phyloP scores from a whole-genome alignment of 2,888 invertebrate genomes.

The Archaeoteleia sp. region DNA sequence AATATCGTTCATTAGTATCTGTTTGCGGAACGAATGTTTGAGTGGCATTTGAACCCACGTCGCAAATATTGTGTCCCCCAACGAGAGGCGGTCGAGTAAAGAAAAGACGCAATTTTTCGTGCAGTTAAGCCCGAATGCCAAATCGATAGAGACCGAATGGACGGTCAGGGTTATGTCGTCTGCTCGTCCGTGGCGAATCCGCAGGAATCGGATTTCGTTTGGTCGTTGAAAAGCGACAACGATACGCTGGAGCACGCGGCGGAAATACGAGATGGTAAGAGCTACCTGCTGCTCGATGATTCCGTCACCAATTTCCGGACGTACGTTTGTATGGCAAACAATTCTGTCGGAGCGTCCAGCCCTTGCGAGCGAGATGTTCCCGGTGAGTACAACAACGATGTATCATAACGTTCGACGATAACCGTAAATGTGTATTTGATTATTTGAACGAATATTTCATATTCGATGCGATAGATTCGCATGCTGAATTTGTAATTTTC shows the following conservation, averaged over 20 bases:
- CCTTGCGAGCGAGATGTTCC: conserved; percentile 77
- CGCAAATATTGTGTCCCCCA: conserved; percentile 24
- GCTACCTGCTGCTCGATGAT: conserved; percentile 80
- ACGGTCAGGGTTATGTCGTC: conserved; percentile 85
- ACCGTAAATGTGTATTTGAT: too few species aligned
- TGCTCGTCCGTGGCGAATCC: conserved; percentile 91
- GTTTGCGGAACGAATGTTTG: too few species aligned
- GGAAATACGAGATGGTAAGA: conserved; percentile 76
- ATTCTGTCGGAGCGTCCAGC: conserved; percentile 82
- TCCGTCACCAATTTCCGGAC: conserved; percentile 82
- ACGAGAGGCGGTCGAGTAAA: conserved; percentile 5
- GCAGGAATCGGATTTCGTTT: conserved; percentile 84
- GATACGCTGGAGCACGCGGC: conserved; percentile 83
- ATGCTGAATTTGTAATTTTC: too few species aligned
- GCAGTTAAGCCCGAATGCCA: conserved; percentile 90
- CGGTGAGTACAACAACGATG: conserved; percentile 71
- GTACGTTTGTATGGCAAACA: conserved; percentile 90
- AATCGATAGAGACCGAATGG: conserved; percentile 83
- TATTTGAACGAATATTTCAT: too few species aligned
- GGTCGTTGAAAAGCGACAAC: conserved; percentile 90
- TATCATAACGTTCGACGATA: conserved; percentile 27
- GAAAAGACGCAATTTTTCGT: conserved; percentile 57
- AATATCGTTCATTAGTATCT: conserved; percentile 30
- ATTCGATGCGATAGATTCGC: too few species aligned
- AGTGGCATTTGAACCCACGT: too few species aligned